A percentile compares a stretch with the other conserved stretches of the same genome.
Conservation (phyloP, 1,140 invertebrate genomes). For the silkworm (Bombyx mori) region ASM3026992v2 NC_085112.1:6367001-6367500, state of each 20-base stretch:
- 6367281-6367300: conserved; percentile 64
- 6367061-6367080: conserved; percentile 14
- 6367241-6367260: conserved; percentile 55
- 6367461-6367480: conserved; percentile 21
- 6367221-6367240: conserved; percentile 49
- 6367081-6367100: conserved; percentile 20
- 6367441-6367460: conserved; percentile 7
- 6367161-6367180: conserved; percentile 66
- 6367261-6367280: conserved; percentile 57
- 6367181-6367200: conserved; percentile 56
- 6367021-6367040: conserved; percentile 18
- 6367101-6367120: conserved; percentile 43
- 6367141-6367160: conserved; percentile 68
- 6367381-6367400: conserved; percentile 63
- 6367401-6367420: conserved; percentile 48
- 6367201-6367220: conserved; percentile 54
- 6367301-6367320: conserved; percentile 51
- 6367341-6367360: conserved; percentile 61
- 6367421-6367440: conserved; percentile 12
- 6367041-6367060: conserved; percentile 8
- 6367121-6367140: conserved; percentile 69
- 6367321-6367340: conserved; percentile 35
- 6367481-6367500: conserved; percentile 20
- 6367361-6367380: conserved; percentile 52
- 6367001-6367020: conserved; percentile 25